A percentile compares a stretch with the other conserved stretches of the same genome.
phyloP scores from a whole-genome alignment of 2,888 invertebrate species.

The Brenthis ino region DNA sequence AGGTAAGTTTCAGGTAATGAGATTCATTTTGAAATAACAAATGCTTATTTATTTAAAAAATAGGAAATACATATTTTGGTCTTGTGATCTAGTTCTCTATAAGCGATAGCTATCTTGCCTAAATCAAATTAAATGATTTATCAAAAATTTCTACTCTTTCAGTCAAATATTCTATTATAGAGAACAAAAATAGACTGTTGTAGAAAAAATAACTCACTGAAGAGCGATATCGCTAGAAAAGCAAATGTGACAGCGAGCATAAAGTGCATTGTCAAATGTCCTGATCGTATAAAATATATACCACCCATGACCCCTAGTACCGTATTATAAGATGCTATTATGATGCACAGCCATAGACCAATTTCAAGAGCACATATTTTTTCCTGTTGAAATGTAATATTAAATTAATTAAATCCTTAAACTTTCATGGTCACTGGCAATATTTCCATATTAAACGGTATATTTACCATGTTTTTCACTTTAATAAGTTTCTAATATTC shows the following conservation, averaged over 20 bases:
- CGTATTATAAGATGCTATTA: constrained; percentile 50
- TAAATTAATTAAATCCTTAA: not conserved
- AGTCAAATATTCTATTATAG: not conserved
- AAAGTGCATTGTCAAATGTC: constrained; percentile 49
- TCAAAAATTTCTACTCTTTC: not conserved
- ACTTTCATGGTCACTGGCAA: too few species aligned
- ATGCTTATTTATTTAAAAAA: too few species aligned
- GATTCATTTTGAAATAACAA: too few species aligned
- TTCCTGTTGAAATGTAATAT: constrained; percentile 45
- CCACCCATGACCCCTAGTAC: constrained; percentile 50
- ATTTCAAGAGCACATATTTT: constrained; percentile 43
- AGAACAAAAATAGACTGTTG: not conserved
- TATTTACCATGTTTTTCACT: too few species aligned
- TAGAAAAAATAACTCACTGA: constrained; percentile 45
- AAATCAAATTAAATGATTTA: too few species aligned
- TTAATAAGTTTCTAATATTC: too few species aligned
- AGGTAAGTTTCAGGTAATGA: too few species aligned
- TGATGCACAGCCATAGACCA: constrained; percentile 49
- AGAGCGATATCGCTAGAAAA: constrained; percentile 47
- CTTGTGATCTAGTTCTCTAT: too few species aligned
- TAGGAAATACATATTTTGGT: too few species aligned
- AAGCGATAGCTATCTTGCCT: too few species aligned
- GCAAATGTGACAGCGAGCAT: constrained; percentile 48
- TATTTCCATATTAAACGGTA: too few species aligned
- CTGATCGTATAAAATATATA: constrained; percentile 49